Evolutionary conservation across 1,140 invertebrate genomes (phyloP).

Genomic region (Atopsyche davidsoni): DNA sequence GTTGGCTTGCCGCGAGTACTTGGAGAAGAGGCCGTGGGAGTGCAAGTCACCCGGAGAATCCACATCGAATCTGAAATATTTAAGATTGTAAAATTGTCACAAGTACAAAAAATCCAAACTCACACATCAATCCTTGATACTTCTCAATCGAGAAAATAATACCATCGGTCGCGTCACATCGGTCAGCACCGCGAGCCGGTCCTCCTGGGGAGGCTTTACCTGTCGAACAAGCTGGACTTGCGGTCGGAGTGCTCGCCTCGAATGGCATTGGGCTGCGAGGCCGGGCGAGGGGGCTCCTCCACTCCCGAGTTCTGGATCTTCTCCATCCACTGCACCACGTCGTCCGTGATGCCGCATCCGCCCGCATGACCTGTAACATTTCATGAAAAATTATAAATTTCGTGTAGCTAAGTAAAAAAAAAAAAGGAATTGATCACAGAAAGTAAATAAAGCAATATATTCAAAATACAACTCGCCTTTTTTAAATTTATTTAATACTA

Average conservation of each 20-base stretch:
- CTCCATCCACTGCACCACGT: constrained; percentile 88
- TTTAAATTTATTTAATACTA: too few species aligned
- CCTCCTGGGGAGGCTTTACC: background rate
- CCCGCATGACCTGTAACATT: constrained; percentile 60
- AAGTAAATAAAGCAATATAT: too few species aligned
- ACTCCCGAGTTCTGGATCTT: constrained; percentile 80
- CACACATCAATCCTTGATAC: too few species aligned
- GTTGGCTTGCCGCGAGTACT: constrained; percentile 64
- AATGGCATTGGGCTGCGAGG: constrained; percentile 38
- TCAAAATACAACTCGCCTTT: too few species aligned
- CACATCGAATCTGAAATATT: constrained; percentile 21
- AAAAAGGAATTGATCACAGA: too few species aligned
- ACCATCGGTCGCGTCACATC: too few species aligned
- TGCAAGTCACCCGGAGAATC: constrained; percentile 11
- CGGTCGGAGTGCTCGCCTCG: constrained; percentile 42
- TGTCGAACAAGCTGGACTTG: constrained; percentile 12
- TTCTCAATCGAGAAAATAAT: too few species aligned
- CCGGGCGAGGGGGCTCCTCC: constrained; percentile 50
- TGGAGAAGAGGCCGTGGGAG: constrained; percentile 36
- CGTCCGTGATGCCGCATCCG: constrained; percentile 82
- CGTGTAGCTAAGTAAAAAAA: too few species aligned
- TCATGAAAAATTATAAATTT: constrained; percentile 4
- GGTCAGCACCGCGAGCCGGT: too few species aligned
- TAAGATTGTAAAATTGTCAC: too few species aligned
- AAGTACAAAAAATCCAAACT: too few species aligned